Conservation (phyloP, 2,888 invertebrate genomes). For the Latrodectus elegans region DNA sequence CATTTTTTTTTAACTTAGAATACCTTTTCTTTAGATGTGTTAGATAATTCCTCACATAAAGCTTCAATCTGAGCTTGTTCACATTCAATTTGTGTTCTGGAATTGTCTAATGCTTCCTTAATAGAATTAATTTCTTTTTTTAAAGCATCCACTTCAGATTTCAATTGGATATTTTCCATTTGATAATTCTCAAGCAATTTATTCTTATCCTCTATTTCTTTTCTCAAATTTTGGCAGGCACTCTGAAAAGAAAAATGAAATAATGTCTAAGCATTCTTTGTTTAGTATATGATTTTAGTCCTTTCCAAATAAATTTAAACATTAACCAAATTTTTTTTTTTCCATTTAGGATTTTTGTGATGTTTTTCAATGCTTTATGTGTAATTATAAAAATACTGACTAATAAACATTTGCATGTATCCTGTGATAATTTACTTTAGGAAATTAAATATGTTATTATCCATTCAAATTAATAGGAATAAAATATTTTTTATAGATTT, state of each 20-base stretch:
- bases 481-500: too few relatives aligned
- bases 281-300: too few relatives aligned
- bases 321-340: too few relatives aligned
- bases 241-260: not conserved
- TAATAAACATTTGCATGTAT: too few relatives aligned
- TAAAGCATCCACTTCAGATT: constrained; percentile 34
- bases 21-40: constrained; percentile 31
- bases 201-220: constrained; percentile 44
- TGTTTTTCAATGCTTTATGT: too few relatives aligned
- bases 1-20: too few relatives aligned
- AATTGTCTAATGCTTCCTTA: constrained; percentile 18
- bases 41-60: constrained; percentile 51
- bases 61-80: constrained; percentile 44
- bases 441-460: too few relatives aligned
- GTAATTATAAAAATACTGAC: too few relatives aligned
- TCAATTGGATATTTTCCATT: constrained; percentile 47
- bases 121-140: constrained; percentile 33
- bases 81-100: constrained; percentile 33
- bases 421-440: too few relatives aligned
- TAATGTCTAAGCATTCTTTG: not conserved
- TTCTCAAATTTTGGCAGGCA: not conserved
- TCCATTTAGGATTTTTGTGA: too few relatives aligned
- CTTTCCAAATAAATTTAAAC: too few relatives aligned
- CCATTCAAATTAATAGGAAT: too few relatives aligned
- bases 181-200: constrained; percentile 42